Percentiles rank a stretch among this genome's conserved stretches.
These are phyloP conservation scores for Orthosia cruda DNA, from an alignment of 2,888 invertebrate genomes.

Conservation along the genomic window DNA sequence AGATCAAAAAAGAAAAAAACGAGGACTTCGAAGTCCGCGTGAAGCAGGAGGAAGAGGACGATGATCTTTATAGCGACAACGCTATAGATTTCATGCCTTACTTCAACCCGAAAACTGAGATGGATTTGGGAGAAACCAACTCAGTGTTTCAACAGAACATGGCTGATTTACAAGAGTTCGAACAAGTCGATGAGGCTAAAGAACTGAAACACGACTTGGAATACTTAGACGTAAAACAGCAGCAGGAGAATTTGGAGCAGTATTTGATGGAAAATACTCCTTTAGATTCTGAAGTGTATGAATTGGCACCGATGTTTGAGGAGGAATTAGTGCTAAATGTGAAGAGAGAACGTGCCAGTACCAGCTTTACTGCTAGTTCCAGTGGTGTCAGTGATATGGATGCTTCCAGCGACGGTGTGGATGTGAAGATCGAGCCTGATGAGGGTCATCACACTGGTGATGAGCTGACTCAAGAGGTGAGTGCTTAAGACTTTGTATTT, in stretches of 20 bases:
- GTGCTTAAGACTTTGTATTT: conserved; percentile 54
- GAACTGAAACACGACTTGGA: conserved; percentile 86
- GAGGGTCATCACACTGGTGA: conserved; percentile 89
- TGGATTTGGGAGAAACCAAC: conserved; percentile 82
- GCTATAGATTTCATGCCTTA: conserved; percentile 89
- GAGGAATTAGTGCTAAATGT: conserved; percentile 85
- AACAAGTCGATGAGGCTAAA: conserved; percentile 84
- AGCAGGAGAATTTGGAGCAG: conserved; percentile 85
- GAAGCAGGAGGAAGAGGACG: conserved; percentile 82
- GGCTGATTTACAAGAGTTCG: conserved; percentile 92
- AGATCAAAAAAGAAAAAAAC: conserved; percentile 85
- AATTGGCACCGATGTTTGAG: conserved; percentile 86
- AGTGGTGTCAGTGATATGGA: conserved; percentile 91
- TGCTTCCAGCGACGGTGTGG: conserved; percentile 79
- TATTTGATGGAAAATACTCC: conserved; percentile 88
- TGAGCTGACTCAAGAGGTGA: conserved; percentile 90
- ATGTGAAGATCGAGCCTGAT: conserved; percentile 87
- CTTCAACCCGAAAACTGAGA: conserved; percentile 82
- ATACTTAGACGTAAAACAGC: conserved; percentile 85
- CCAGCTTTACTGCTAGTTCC: conserved; percentile 89
- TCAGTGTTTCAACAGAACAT: conserved; percentile 92
- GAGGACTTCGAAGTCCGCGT: conserved; percentile 77
- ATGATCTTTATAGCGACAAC: conserved; percentile 87
- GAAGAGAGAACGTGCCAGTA: conserved; percentile 89
- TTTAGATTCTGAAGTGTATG: conserved; percentile 84